Conservation (phyloP, 2,888 invertebrate species). For the Agrenia bidenticulata region DNA sequence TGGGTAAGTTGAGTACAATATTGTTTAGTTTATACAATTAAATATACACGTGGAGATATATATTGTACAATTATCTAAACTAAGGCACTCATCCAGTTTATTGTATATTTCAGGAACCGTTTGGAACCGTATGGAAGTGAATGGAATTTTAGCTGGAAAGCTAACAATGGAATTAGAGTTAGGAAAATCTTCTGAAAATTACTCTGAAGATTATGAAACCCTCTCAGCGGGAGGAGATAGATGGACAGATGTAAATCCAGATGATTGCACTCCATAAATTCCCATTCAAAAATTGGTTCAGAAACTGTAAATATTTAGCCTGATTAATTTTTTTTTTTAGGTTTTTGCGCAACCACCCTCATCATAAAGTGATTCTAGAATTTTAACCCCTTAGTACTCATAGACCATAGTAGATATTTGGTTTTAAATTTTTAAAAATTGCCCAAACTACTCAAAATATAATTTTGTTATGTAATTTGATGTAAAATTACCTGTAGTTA, state of each 20-base stretch:
- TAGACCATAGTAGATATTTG: too few relatives aligned
- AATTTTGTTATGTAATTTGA: too few relatives aligned
- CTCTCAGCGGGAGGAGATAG: constrained; percentile 25
- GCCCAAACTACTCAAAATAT: too few relatives aligned
- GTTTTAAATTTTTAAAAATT: too few relatives aligned
- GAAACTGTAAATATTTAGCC: not conserved
- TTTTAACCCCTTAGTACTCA: too few relatives aligned
- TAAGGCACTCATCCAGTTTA: too few relatives aligned
- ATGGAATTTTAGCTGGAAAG: constrained; percentile 74
- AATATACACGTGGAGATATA: too few relatives aligned
- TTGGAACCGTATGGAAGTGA: constrained; percentile 79
- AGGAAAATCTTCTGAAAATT: constrained; percentile 27
- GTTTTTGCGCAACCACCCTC: too few relatives aligned
- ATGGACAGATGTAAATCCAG: constrained; percentile 32
- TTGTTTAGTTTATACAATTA: not conserved
- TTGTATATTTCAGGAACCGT: constrained; percentile 67
- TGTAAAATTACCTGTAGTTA: too few relatives aligned
- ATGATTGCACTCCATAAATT: constrained; percentile 38
- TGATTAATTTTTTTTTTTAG: not conserved
- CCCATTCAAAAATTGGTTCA: not conserved
- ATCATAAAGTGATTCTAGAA: too few relatives aligned
- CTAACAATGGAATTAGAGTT: constrained; percentile 66
- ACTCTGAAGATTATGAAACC: constrained; percentile 20
- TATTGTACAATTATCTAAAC: too few relatives aligned
- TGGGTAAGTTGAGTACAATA: constrained; percentile 56